Conservation (phyloP, 35 echinoderm and acorn worm species). For the Patiria miniata region DNA sequence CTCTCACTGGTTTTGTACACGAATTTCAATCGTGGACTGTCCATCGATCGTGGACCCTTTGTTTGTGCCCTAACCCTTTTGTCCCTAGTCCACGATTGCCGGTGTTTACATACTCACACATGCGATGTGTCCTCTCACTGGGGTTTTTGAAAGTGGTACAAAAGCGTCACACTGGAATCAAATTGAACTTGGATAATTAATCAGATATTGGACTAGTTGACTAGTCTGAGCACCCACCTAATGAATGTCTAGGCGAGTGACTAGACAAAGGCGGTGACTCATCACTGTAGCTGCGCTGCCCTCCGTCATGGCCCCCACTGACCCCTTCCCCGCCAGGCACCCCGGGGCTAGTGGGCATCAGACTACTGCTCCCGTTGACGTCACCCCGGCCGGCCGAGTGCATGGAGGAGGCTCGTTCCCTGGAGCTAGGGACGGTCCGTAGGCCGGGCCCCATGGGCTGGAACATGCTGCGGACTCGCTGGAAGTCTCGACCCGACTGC, state of each 20-base stretch:
- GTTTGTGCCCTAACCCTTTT: no score
- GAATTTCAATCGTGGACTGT: no score
- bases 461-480: slow-evolving; percentile 52
- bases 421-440: neutral
- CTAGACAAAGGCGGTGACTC: slow-evolving; percentile 69
- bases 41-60: no score
- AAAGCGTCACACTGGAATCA: no score
- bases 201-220: no score
- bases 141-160: no score
- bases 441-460: slow-evolving; percentile 18
- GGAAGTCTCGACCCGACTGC: neutral
- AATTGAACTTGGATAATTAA: no score
- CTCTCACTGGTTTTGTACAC: no score
- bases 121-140: no score
- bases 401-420: neutral
- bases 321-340: neutral
- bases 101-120: no score
- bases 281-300: slow-evolving; percentile 40
- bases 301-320: neutral
- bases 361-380: neutral
- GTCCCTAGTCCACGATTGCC: no score
- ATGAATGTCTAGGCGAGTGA: slow-evolving; percentile 76
- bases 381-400: neutral
- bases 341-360: neutral
- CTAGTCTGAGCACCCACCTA: no score